phyloP scores from a whole-genome alignment of 2,113 vertebrate genomes.

The Opisthocomus hoazin region DNA sequence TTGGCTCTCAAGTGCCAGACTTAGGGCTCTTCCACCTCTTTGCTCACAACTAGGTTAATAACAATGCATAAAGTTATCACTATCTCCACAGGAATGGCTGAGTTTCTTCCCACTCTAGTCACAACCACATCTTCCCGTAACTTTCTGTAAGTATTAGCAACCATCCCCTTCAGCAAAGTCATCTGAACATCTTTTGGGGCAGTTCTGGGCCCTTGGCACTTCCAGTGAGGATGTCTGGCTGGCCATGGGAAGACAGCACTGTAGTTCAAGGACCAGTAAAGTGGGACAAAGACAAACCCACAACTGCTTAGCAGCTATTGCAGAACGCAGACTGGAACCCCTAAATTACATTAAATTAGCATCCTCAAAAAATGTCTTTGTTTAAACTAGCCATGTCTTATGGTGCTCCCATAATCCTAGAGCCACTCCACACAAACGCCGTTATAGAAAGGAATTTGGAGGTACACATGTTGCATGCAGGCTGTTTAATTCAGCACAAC shows the following conservation, averaged over 20 bases:
- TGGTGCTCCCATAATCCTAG: neutral
- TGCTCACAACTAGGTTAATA: neutral
- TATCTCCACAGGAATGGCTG: neutral
- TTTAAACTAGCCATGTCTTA: neutral
- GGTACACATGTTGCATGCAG: neutral
- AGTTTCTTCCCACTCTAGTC: neutral
- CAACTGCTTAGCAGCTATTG: neutral
- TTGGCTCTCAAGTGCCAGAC: neutral
- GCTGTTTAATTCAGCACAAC: neutral
- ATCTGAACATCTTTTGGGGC: neutral
- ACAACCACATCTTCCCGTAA: neutral
- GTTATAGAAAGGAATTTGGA: neutral
- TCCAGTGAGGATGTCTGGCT: neutral
- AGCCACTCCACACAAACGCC: neutral
- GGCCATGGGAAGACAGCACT: neutral
- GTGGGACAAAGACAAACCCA: neutral
- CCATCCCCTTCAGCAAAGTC: neutral
- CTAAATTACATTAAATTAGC: neutral
- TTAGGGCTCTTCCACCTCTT: neutral
- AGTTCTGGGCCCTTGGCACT: neutral
- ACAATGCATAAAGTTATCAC: fast-evolving
- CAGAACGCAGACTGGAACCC: neutral
- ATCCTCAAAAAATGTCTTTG: neutral
- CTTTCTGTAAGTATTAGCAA: neutral
- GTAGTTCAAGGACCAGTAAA: neutral